Evolutionary conservation across 2,888 invertebrate species (phyloP), one percentile per base, ranked within the genome.

Genomic region (Phalangium opilio): DNA sequence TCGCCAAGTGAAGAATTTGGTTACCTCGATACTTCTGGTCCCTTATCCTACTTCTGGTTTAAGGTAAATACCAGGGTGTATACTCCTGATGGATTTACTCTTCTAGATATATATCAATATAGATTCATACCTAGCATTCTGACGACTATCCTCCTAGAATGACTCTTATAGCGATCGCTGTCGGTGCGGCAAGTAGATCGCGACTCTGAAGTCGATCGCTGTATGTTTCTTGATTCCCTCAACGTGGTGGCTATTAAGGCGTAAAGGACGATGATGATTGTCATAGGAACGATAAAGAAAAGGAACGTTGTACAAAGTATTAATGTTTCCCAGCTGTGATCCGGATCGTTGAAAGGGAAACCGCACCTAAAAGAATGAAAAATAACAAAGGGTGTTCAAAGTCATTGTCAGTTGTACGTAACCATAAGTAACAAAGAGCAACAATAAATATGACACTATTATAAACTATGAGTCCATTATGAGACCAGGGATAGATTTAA

Each of bases 231-330:
- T n/a, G 59, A 59, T 33, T 58, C 50, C 41, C 62, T 61, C 19
- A 64, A 58, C 8, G 61, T 61, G 32, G 61, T 49, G 2, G 60
- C 63, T 41, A 64, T 64, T 35, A 58, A 50, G 12, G 62, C 56
- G 55, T 70, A 70, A 7, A 70, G 60, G 12, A 65, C 63, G 8
- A 63, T 60, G 41, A 70, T 68, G 19, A 69, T 55, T 2, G 64
- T 60, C 63, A 70, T 63, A 2, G 70, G 70, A 15, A 65, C 56
- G 12, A 69, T 63, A 57, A 70, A 70, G 52, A 70, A 67, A n/a
- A 68, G 50, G 48, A 67, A 61, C 3, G 69, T 67, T 4, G 69
- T 67, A n/a, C 63, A 52, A 33, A 69, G 62, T 57, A 70, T 62
- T 39, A 69, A 61, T 44, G 56, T 50, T 43, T 56, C 56, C 58